phyloP scores from a whole-genome alignment of 2,113 vertebrate genomes.

The Neodon shergylaensis region DNA sequence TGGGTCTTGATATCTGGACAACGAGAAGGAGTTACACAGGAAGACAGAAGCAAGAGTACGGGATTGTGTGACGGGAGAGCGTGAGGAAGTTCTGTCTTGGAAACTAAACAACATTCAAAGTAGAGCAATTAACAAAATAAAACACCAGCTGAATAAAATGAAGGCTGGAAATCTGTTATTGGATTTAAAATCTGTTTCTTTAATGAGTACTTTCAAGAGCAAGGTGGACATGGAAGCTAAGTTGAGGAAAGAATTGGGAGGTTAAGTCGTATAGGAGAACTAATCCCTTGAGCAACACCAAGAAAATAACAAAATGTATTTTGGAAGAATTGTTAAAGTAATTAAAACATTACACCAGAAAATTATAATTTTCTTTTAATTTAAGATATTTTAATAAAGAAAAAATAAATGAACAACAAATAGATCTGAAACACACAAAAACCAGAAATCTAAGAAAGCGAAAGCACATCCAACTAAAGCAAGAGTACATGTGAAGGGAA shows the following conservation, averaged over 20 bases:
- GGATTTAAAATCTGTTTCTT: neutral
- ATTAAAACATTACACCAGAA: constrained; percentile 11
- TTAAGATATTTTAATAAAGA: neutral
- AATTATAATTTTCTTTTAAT: neutral
- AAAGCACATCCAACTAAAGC: neutral
- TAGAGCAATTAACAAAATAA: neutral
- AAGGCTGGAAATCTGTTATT: neutral
- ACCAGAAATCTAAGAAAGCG: neutral
- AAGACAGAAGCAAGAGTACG: neutral
- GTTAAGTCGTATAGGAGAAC: neutral
- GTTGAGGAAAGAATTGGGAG: neutral
- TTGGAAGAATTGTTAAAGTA: neutral
- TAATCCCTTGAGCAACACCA: neutral
- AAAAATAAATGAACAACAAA: neutral
- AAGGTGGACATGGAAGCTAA: neutral
- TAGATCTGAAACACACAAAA: neutral
- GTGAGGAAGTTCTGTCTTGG: neutral
- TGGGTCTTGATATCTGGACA: neutral
- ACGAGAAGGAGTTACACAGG: neutral
- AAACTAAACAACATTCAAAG: constrained; percentile 17
- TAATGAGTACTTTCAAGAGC: neutral
- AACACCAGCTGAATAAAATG: neutral
- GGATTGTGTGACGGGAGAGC: neutral
- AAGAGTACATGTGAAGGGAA: neutral
- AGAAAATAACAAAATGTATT: neutral